Percentiles rank a stretch among this genome's conserved stretches.
These are phyloP conservation scores for Burhinus oedicnemus DNA, from an alignment of 2,113 vertebrate species.

Conservation along the genomic window DNA sequence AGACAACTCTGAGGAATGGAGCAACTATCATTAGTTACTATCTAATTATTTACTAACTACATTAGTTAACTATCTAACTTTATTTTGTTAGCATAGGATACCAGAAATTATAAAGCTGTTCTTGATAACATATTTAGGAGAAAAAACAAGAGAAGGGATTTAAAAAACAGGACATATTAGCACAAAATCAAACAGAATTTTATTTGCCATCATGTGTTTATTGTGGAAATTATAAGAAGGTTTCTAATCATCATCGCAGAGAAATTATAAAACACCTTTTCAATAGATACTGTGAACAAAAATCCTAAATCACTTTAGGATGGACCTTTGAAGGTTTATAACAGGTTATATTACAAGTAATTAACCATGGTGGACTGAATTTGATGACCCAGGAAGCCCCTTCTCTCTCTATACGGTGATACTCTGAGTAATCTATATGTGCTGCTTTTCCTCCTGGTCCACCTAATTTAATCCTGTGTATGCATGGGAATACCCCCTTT, in stretches of 20 bases:
- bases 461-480: background rate
- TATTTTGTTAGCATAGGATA: background rate
- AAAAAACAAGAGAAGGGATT: background rate
- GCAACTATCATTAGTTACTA: background rate
- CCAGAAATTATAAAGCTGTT: background rate
- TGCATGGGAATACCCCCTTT: background rate
- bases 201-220: rapidly evolving
- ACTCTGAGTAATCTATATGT: background rate
- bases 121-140: background rate
- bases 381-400: background rate
- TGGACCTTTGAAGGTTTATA: background rate
- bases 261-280: background rate
- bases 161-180: background rate
- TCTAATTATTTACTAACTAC: background rate
- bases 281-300: background rate
- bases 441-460: background rate
- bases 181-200: background rate
- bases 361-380: background rate
- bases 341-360: background rate
- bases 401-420: background rate
- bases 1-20: background rate
- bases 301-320: background rate
- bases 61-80: background rate
- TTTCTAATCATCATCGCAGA: background rate
- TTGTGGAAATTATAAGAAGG: background rate